Percentiles rank a stretch among this genome's conserved stretches.
Evolutionary conservation across 2,888 invertebrate genomes (phyloP).

Genomic region (Autographa gamma): DNA sequence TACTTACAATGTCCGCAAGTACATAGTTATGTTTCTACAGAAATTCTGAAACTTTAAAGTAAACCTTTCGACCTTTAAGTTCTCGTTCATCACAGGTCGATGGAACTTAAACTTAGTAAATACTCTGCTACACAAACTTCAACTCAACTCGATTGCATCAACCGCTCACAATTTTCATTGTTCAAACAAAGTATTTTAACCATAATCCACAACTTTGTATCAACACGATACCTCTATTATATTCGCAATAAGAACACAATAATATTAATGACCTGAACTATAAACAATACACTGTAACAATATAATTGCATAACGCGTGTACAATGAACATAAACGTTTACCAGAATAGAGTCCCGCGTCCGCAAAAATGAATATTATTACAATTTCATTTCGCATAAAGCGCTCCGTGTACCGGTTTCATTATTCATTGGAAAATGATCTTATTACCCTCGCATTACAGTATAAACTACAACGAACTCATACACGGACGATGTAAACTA

Average conservation of each 20-base stretch:
- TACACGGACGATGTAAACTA: conserved; percentile 44
- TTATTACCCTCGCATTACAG: conserved; percentile 41
- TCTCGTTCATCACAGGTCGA: neutral
- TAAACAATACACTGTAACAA: conserved; percentile 47
- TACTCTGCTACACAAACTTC: neutral
- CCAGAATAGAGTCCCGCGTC: conserved; percentile 46
- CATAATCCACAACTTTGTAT: conserved; percentile 4
- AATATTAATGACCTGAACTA: conserved; percentile 33
- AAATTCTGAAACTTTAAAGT: neutral
- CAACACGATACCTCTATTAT: conserved; percentile 12
- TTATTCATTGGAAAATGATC: conserved; percentile 42
- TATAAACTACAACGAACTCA: conserved; percentile 34
- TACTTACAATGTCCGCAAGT: neutral
- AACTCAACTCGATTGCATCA: neutral
- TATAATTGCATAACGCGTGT: conserved; percentile 42
- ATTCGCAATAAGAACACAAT: neutral
- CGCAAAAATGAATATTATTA: conserved; percentile 62
- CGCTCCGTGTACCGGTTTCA: conserved; percentile 22
- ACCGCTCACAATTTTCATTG: neutral
- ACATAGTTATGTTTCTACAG: neutral
- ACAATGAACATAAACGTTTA: conserved; percentile 38
- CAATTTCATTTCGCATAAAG: conserved; percentile 52
- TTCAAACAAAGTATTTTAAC: neutral
- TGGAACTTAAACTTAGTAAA: neutral
- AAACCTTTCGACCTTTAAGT: conserved; percentile 1